Evolutionary conservation across 2,797 vertebrate species (phyloP).

Genomic region (Sebastes oblongus): DNA sequence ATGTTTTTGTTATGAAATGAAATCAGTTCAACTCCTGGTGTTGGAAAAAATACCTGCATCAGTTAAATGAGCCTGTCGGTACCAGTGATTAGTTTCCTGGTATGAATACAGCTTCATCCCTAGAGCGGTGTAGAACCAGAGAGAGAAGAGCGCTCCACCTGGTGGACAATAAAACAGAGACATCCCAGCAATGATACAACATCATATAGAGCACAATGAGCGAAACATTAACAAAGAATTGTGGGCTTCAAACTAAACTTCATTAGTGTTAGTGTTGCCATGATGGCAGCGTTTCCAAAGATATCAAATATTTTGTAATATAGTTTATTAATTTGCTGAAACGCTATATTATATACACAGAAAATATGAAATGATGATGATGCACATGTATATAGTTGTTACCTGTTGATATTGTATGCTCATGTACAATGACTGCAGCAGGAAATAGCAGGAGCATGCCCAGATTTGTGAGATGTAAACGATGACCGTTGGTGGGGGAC

Average conservation of each 20-base stretch:
- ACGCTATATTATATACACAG: neutral
- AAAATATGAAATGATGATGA: neutral
- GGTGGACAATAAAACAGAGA: conserved; percentile 27
- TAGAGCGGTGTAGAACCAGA: conserved; percentile 42
- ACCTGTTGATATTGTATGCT: conserved; percentile 64
- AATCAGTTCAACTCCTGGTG: neutral
- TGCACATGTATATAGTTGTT: neutral
- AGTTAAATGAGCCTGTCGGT: conserved; percentile 30
- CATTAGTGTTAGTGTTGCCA: neutral
- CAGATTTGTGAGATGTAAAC: conserved; percentile 61
- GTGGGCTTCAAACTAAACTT: neutral
- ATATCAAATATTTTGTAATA: neutral
- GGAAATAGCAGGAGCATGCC: conserved; percentile 54
- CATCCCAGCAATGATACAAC: neutral
- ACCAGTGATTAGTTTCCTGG: conserved; percentile 56
- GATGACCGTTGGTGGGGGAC: conserved; percentile 13
- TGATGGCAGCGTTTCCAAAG: neutral
- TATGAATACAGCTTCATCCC: conserved; percentile 65
- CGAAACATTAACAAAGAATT: neutral
- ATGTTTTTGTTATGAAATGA: neutral
- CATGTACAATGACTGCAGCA: conserved; percentile 32
- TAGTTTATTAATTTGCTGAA: neutral
- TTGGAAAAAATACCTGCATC: conserved; percentile 29
- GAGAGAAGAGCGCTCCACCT: conserved; percentile 65
- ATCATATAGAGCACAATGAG: neutral